Percentiles rank a stretch among this genome's conserved stretches.
phyloP scores from a whole-genome alignment of 2,113 vertebrate species.

The Balaenoptera acutorostrata region DNA sequence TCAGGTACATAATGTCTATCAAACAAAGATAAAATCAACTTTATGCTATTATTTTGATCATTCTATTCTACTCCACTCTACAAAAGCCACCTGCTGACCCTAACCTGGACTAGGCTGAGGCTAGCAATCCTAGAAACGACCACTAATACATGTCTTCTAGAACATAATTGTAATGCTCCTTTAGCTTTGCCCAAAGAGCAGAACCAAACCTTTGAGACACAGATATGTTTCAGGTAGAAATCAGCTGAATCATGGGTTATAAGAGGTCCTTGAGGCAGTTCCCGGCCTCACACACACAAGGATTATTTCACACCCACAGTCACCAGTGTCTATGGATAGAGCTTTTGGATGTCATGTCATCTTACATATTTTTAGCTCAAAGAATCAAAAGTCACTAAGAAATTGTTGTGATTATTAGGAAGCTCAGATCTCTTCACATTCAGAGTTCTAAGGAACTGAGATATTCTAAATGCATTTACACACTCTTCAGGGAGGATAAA shows the following conservation, averaged over 20 bases:
- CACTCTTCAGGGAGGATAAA: not conserved
- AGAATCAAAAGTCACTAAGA: slow-evolving; percentile 29
- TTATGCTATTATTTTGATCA: not conserved
- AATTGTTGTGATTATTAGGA: not conserved
- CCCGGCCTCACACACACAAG: not conserved
- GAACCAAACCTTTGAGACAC: not conserved
- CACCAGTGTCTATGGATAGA: not conserved
- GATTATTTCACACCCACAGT: not conserved
- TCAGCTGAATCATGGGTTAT: not conserved
- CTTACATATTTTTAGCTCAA: not conserved
- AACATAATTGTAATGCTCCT: not conserved
- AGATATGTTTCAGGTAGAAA: not conserved
- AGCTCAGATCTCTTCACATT: slow-evolving; percentile 8
- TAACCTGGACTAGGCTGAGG: not conserved
- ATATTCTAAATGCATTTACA: slow-evolving; percentile 18
- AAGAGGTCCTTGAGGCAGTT: not conserved
- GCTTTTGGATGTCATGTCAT: not conserved
- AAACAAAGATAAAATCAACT: not conserved
- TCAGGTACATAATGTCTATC: not conserved
- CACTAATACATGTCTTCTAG: not conserved
- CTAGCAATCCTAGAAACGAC: not conserved
- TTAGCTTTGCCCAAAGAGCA: slow-evolving; percentile 26
- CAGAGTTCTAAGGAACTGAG: not conserved
- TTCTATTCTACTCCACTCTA: not conserved
- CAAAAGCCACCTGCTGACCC: not conserved